Base-by-base conservation (phyloP, 2,888 invertebrate species). In the Galerucella pusilla region DNA sequence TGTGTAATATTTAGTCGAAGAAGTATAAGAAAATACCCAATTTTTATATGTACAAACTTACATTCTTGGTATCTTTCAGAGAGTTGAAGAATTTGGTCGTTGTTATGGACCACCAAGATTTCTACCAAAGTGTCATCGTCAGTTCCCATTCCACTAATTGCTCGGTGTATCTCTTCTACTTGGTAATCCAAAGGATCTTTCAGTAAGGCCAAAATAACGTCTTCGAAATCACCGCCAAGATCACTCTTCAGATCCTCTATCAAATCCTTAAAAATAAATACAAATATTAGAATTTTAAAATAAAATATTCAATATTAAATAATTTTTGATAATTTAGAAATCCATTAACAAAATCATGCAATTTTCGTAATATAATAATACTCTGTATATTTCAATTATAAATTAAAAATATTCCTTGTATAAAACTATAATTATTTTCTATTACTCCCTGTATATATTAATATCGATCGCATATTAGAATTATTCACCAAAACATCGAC, bases 171-270 rank as follows among this genome's bases (percentile, higher is more conserved):
- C 85, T 94, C 91, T 85, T 92, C 91, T 86, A 95, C 95, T 86
- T 97, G 94, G 87, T 91, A 96, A 85, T 96, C 94, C 0, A 93
- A 92, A 46, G 94, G 89, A 0, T 94, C 94, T 46, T 94, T 94
- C 92, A 97, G 93, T 70, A 97, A 87, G 0, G 95, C 96, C 7
- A 97, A 87, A 0, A 97, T 87, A 0, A 95, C 91, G 75, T 94
- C 93, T 84, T 97, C 95, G 85, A 97, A 96, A 84, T 94, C 93
- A 9, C 97, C 97, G 80, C 93, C 93, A 42, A 96, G 91, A 87
- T 97, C 97, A 81, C 95, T 94, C 87, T 96, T 96, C 81, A 97
- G 88, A 83, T 96, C 94, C 49, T 93, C 92, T 68, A 95, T 90
- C 25, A 97, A 89, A 84, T 94, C 94, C 90, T 93, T 25, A 11